phyloP scores from a whole-genome alignment of 2,797 vertebrate genomes.

The Sebastes matsubarae region DNA sequence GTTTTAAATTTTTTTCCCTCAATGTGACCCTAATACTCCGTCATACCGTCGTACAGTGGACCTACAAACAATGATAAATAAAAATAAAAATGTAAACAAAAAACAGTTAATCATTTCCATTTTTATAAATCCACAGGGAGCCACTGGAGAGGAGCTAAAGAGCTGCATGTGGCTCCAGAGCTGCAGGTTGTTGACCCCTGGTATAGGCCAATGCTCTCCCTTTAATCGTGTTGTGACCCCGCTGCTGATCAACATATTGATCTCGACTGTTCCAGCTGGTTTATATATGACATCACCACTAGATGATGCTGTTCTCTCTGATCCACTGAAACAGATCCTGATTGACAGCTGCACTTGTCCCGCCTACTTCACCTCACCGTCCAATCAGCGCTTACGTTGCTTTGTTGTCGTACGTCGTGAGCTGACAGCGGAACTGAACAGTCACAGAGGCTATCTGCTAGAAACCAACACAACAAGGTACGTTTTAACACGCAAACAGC shows the following conservation, averaged over 20 bases:
- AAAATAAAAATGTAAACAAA: no score
- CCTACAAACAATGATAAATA: no score
- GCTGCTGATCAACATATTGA: not conserved
- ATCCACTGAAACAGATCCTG: not conserved
- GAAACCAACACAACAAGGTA: slow-evolving; percentile 76
- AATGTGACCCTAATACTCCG: no score
- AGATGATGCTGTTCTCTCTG: slow-evolving; percentile 46
- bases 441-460: slow-evolving; percentile 53
- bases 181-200: no score
- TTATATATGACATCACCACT: slow-evolving; percentile 21
- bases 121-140: no score
- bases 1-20: no score
- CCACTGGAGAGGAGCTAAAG: no score
- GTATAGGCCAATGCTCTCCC: not conserved
- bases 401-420: slow-evolving; percentile 77
- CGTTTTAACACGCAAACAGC: not conserved
- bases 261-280: not conserved
- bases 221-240: not conserved
- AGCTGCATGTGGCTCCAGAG: no score
- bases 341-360: not conserved
- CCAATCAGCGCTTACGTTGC: slow-evolving; percentile 77
- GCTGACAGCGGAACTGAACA: slow-evolving; percentile 68
- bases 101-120: no score
- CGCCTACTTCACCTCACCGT: slow-evolving; percentile 26
- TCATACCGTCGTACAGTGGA: no score